Evolutionary conservation across 2,888 invertebrate species (phyloP).

Genomic region (Frankliniella intonsa): DNA sequence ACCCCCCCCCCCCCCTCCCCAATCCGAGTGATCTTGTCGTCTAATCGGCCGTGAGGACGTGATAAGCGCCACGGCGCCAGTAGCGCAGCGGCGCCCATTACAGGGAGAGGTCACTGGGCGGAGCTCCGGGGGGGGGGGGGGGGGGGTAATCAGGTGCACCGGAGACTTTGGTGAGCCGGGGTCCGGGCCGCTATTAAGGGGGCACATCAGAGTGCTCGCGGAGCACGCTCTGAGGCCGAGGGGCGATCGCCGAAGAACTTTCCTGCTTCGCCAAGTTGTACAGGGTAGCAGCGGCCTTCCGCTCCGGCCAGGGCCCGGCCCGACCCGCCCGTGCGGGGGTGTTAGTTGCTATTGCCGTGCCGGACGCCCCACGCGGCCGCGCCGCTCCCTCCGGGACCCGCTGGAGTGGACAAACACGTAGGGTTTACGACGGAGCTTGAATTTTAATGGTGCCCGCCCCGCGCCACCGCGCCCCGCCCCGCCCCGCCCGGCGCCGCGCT

Average conservation of each 20-base stretch:
- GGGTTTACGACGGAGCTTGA: slow-evolving; percentile 22
- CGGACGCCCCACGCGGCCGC: background rate
- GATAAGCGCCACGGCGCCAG: background rate
- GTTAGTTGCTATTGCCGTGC: background rate
- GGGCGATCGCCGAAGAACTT: no score
- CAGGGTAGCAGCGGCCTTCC: no score
- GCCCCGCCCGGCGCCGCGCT: background rate
- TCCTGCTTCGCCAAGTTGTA: no score
- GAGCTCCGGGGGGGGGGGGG: background rate
- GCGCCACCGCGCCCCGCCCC: background rate
- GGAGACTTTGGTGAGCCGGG: background rate
- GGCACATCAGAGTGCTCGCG: no score
- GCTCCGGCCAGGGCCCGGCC: background rate
- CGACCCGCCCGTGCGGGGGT: background rate
- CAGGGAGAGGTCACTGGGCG: background rate
- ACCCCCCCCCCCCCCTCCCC: background rate
- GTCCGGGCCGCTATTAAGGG: no score
- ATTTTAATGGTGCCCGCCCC: background rate
- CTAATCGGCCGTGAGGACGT: background rate
- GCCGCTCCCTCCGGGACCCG: background rate
- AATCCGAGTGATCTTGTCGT: background rate
- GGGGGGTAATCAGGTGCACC: background rate
- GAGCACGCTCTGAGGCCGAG: no score
- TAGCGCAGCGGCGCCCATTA: background rate
- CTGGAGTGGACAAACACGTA: slow-evolving; percentile 10